Conservation (phyloP, 2,113 vertebrate genomes). For the Climacteris rufus region DNA sequence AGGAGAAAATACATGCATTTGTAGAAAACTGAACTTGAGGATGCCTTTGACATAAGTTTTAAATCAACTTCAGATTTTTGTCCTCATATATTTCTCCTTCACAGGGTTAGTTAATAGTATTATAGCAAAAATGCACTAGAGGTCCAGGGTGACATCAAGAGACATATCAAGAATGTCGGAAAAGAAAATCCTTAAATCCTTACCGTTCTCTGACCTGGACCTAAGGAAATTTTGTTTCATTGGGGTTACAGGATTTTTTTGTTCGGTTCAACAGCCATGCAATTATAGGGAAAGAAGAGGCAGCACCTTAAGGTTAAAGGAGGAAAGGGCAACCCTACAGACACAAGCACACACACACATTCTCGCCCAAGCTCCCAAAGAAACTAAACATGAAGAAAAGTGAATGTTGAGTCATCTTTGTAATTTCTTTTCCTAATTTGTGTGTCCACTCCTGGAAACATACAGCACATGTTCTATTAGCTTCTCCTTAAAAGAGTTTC, state of each 20-base stretch:
- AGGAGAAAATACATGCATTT: background rate
- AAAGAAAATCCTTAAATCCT: background rate
- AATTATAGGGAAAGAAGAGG: background rate
- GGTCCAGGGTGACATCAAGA: background rate
- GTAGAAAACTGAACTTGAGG: background rate
- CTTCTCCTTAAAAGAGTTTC: background rate
- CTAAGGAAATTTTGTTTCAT: background rate
- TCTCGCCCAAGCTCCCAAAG: no score
- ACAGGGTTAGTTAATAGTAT: background rate
- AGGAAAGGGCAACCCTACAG: background rate
- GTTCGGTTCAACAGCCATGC: background rate
- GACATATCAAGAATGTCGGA: background rate
- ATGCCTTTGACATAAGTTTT: background rate
- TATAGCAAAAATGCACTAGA: background rate
- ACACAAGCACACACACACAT: no score
- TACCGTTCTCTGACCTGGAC: background rate
- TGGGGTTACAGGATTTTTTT: background rate
- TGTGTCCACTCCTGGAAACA: background rate
- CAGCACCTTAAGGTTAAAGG: background rate
- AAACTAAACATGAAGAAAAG: background rate
- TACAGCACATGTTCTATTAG: fast-evolving
- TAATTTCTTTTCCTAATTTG: background rate
- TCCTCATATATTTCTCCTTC: background rate
- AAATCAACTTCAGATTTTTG: background rate
- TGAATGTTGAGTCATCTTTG: fast-evolving